These are phyloP conservation scores for Andricus grossulariae DNA, from an alignment of 1,140 invertebrate species.

Conservation along the genomic window DNA sequence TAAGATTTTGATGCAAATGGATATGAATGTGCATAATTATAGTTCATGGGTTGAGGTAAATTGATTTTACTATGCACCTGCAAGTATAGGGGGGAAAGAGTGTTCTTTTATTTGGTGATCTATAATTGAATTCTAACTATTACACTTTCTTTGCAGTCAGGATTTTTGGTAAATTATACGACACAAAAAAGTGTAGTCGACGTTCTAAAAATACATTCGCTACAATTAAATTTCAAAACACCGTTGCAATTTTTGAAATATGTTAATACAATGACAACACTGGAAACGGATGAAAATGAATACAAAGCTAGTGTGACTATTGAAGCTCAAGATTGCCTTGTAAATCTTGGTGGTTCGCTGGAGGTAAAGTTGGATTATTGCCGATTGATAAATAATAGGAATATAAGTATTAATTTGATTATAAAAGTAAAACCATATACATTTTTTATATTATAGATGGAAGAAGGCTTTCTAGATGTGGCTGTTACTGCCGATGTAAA, in stretches of 20 bases:
- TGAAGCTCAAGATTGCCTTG: conserved; percentile 68
- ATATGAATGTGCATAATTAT: conserved; percentile 74
- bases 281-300: conserved; percentile 75
- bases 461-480: conserved; percentile 80
- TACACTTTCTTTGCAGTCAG: conserved; percentile 59
- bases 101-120: no score
- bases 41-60: conserved; percentile 77
- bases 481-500: conserved; percentile 77
- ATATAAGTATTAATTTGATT: background rate
- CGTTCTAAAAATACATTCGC: conserved; percentile 68
- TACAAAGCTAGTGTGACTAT: conserved; percentile 74
- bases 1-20: conserved; percentile 76
- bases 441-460: conserved; percentile 67
- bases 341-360: conserved; percentile 72
- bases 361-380: conserved; percentile 68
- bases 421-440: background rate
- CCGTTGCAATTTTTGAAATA: conserved; percentile 73
- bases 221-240: conserved; percentile 75
- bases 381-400: conserved; percentile 1
- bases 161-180: conserved; percentile 73
- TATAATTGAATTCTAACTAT: background rate
- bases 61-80: background rate
- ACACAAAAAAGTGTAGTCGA: conserved; percentile 64
- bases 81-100: background rate
- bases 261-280: conserved; percentile 67